Evolutionary conservation across 92 coral and sea anemone species (phyloP).

Genomic region (Epizoanthus stellaris): DNA sequence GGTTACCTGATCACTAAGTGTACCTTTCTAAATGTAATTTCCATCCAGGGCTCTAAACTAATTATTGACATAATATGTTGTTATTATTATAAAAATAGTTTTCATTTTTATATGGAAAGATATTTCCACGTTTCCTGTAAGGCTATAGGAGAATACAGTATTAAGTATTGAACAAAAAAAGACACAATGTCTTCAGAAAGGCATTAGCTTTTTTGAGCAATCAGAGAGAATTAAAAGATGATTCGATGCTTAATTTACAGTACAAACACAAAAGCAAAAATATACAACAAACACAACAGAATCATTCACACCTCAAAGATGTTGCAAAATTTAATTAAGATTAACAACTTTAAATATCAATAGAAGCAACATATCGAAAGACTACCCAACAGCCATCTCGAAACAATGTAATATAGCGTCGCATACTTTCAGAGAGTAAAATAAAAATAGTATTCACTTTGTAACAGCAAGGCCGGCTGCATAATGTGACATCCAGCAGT

Average conservation of each 20-base stretch:
- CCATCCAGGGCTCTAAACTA: too few species aligned
- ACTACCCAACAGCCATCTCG: not conserved
- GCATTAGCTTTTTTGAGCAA: not conserved
- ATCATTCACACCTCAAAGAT: conserved; percentile 30
- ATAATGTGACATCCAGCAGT: conserved; percentile 21
- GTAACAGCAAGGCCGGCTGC: not conserved
- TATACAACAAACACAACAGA: conserved; percentile 18
- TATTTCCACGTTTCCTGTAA: too few species aligned
- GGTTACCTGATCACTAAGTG: too few species aligned
- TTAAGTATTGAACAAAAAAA: too few species aligned
- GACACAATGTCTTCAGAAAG: not conserved
- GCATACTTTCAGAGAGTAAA: not conserved
- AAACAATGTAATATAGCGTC: not conserved
- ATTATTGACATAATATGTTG: too few species aligned
- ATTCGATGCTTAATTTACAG: not conserved
- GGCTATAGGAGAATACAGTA: too few species aligned
- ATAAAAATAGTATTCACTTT: not conserved
- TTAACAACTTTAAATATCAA: conserved; percentile 1
- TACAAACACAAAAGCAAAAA: not conserved
- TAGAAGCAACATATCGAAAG: not conserved
- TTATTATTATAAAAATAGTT: too few species aligned
- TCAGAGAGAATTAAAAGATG: not conserved
- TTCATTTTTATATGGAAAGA: too few species aligned
- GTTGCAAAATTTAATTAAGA: conserved; percentile 34
- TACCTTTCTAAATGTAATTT: too few species aligned